phyloP scores from a whole-genome alignment of 2,113 vertebrate species.

The Phodopus roborovskii region DNA sequence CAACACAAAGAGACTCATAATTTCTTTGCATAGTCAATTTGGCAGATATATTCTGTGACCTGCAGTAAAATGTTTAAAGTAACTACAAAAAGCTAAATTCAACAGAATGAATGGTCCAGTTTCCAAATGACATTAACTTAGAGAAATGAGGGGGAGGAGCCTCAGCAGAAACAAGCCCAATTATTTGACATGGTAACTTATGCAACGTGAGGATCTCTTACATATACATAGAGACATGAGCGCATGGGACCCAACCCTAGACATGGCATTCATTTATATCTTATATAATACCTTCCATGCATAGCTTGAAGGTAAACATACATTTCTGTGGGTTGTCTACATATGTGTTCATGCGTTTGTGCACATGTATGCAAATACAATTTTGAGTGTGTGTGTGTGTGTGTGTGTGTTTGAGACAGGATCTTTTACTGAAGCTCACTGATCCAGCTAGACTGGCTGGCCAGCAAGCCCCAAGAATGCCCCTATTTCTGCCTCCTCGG shows the following conservation, averaged over 20 bases:
- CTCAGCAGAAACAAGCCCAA: not conserved
- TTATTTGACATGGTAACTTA: not conserved
- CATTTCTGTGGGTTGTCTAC: not conserved
- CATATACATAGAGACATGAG: not conserved
- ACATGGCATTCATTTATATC: not conserved
- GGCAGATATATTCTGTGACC: not conserved
- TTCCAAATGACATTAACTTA: not conserved
- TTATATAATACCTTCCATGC: not conserved
- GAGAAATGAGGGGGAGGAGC: not conserved
- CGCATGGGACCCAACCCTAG: not conserved
- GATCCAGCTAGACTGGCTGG: not conserved
- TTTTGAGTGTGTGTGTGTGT: not conserved
- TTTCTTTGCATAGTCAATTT: not conserved
- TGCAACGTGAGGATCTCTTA: not conserved
- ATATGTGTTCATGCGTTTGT: not conserved
- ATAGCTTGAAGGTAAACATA: not conserved
- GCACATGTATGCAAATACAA: too few relatives aligned
- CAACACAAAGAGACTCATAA: not conserved
- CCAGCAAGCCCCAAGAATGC: not conserved
- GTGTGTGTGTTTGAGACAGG: not conserved
- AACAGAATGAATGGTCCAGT: slow-evolving; percentile 14
- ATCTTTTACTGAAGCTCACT: not conserved
- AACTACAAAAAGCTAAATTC: not conserved
- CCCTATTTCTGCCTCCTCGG: accelerated
- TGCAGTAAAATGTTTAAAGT: not conserved